phyloP scores from a whole-genome alignment of 2,113 vertebrate genomes.

The Steatornis caripensis region DNA sequence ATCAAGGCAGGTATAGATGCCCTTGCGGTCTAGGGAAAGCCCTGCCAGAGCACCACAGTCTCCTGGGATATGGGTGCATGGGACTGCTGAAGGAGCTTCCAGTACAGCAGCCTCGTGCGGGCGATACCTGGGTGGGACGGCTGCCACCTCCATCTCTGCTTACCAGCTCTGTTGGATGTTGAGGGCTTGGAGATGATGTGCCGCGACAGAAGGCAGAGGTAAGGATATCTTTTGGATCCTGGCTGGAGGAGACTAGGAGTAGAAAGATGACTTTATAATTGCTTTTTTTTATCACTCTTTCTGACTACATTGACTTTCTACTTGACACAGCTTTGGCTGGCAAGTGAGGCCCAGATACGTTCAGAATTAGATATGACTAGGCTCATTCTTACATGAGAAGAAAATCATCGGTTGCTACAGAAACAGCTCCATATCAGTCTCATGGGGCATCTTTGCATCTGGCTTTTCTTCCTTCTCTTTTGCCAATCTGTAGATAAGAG shows the following conservation, averaged over 20 bases:
- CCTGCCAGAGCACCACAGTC: not conserved
- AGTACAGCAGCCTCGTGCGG: not conserved
- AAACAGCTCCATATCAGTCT: slow-evolving; percentile 61
- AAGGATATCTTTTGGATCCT: not conserved
- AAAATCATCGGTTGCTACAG: slow-evolving; percentile 58
- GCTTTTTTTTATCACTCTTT: slow-evolving; percentile 35
- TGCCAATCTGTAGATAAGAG: slow-evolving; percentile 62
- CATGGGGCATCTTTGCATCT: slow-evolving; percentile 52
- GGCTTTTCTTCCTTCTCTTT: slow-evolving; percentile 57
- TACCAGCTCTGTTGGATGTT: not conserved
- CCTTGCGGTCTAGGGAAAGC: not conserved
- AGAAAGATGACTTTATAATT: slow-evolving; percentile 50
- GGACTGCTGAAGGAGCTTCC: not conserved
- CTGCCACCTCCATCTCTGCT: not conserved
- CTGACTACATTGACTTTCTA: slow-evolving; percentile 47
- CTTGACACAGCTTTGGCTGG: slow-evolving; percentile 52
- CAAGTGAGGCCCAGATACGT: slow-evolving; percentile 54
- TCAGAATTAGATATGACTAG: slow-evolving; percentile 42
- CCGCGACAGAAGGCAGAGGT: not conserved
- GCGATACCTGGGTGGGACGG: not conserved
- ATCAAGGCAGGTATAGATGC: not conserved
- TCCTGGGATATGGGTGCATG: fast-evolving
- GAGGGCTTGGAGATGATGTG: not conserved
- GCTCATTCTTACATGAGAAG: slow-evolving; percentile 51
- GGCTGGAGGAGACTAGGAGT: not conserved